A percentile compares a stretch with the other conserved stretches of the same genome.
Conservation (phyloP, 1,140 invertebrate genomes). For the Drosophila repletoides region DNA sequence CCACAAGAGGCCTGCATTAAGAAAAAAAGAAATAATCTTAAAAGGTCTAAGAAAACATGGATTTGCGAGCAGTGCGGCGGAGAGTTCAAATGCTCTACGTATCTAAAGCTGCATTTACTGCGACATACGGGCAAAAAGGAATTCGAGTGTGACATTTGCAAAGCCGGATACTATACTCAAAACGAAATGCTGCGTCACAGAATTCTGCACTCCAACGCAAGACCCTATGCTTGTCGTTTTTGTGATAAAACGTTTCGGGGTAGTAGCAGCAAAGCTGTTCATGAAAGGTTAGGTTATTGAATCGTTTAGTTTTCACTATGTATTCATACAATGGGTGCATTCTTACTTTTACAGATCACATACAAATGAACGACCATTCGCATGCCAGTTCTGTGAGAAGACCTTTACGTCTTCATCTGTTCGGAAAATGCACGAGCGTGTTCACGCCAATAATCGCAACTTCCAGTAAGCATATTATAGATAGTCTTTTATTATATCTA, state of each 20-base stretch:
- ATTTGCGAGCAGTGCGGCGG: conserved; percentile 61
- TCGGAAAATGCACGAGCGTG: conserved; percentile 45
- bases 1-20: no score
- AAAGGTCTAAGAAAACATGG: conserved; percentile 42
- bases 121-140: conserved; percentile 54
- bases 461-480: conserved; percentile 41
- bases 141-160: conserved; percentile 53
- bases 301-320: not conserved
- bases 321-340: not conserved
- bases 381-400: conserved; percentile 87
- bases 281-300: conserved; percentile 34
- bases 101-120: conserved; percentile 50
- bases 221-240: conserved; percentile 50
- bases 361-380: conserved; percentile 89
- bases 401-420: conserved; percentile 84
- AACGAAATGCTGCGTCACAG: conserved; percentile 57
- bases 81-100: conserved; percentile 55
- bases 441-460: conserved; percentile 45
- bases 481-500: not conserved
- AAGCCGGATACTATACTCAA: conserved; percentile 47
- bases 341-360: conserved; percentile 82
- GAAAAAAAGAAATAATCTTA: not conserved
- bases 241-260: conserved; percentile 60
- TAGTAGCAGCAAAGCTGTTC: conserved; percentile 53
- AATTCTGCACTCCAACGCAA: conserved; percentile 50